phyloP scores from a whole-genome alignment of 2,113 vertebrate species.

The Tringa solitaria region DNA sequence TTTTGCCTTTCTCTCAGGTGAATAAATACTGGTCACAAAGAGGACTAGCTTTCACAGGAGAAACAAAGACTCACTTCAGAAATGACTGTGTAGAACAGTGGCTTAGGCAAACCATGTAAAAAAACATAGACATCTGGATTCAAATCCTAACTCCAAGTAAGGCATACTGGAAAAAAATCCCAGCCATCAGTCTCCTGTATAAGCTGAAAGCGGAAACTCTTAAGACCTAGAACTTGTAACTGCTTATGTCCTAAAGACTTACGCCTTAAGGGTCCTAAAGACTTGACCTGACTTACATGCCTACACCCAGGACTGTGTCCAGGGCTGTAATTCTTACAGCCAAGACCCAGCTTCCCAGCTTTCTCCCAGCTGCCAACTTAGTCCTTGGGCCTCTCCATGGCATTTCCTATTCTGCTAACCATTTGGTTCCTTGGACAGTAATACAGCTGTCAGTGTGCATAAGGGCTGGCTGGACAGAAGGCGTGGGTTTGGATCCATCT shows the following conservation, averaged over 20 bases:
- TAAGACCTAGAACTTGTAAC: background rate
- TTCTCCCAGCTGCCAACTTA: accelerated
- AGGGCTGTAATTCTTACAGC: background rate
- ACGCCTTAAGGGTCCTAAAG: background rate
- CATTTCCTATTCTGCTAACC: background rate
- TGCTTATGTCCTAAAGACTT: background rate
- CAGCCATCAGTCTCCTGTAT: background rate
- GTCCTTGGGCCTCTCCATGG: background rate
- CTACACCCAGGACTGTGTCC: background rate
- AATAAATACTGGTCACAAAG: background rate
- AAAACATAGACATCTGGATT: background rate
- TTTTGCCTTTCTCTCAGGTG: background rate
- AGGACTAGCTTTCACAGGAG: background rate
- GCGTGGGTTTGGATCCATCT: background rate
- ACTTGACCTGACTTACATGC: background rate
- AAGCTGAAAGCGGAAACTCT: background rate
- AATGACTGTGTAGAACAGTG: too few relatives aligned
- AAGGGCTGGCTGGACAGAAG: background rate
- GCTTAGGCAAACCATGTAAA: background rate
- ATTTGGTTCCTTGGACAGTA: background rate
- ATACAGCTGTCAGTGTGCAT: background rate
- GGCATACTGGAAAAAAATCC: background rate
- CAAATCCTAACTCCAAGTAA: background rate
- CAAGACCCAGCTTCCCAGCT: background rate
- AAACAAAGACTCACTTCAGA: background rate